Evolutionary conservation across 2,113 vertebrate species (phyloP).

Genomic region (Bubo blakistoni): DNA sequence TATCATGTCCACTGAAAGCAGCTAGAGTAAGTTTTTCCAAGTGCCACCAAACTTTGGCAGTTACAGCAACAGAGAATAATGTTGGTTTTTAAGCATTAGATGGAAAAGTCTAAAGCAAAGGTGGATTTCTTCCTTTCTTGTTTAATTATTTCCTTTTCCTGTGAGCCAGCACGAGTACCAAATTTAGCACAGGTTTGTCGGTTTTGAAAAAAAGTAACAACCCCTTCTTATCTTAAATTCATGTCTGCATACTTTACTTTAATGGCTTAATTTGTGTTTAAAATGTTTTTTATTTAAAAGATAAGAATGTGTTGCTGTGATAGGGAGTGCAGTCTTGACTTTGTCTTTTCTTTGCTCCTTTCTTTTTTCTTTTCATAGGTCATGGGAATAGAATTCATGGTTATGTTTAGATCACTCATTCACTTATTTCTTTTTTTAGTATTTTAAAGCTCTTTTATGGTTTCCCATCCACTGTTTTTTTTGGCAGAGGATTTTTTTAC

Average conservation of each 20-base stretch:
- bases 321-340: background rate
- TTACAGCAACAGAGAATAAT: background rate
- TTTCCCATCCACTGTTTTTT: constrained; percentile 69
- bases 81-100: background rate
- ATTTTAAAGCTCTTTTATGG: constrained; percentile 68
- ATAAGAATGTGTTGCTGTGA: background rate
- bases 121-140: background rate
- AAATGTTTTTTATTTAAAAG: constrained; percentile 5
- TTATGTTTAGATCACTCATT: constrained; percentile 69
- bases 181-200: background rate
- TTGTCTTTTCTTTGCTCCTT: background rate
- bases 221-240: background rate
- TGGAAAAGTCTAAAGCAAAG: background rate
- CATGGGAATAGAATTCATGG: constrained; percentile 65
- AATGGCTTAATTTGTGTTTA: background rate
- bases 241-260: background rate
- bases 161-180: background rate
- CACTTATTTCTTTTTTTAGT: constrained; percentile 65
- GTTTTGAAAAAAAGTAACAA: background rate
- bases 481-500: constrained; percentile 62
- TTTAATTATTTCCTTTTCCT: constrained; percentile 27
- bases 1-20: background rate
- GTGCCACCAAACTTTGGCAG: background rate
- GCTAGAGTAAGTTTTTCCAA: background rate
- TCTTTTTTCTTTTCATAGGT: constrained; percentile 32